Evolutionary conservation across 2,113 vertebrate species (phyloP).

Genomic region (Pelvicachromis taeniatus): DNA sequence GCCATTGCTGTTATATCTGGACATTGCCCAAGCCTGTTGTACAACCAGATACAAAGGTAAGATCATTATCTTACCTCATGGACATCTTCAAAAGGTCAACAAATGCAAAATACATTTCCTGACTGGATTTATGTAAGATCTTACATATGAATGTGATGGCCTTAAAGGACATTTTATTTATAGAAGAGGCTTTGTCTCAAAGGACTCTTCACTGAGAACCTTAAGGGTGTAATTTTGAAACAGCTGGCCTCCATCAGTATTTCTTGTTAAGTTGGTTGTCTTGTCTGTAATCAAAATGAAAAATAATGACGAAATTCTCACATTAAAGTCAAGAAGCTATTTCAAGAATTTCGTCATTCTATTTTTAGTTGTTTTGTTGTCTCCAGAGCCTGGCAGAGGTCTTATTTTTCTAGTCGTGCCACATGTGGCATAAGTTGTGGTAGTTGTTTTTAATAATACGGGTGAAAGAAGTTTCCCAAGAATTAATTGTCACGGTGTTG

Average conservation of each 20-base stretch:
- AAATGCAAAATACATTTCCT: background rate
- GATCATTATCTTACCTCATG: background rate
- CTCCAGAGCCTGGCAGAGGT: background rate
- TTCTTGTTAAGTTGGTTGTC: slow-evolving; percentile 6
- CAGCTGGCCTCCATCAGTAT: slow-evolving; percentile 42
- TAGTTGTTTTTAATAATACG: background rate
- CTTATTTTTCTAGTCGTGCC: background rate
- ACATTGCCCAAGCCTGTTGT: background rate
- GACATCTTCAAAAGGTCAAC: background rate
- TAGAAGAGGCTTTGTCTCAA: background rate
- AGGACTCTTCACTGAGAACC: background rate
- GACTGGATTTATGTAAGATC: slow-evolving; percentile 15
- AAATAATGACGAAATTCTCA: background rate
- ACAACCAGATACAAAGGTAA: background rate
- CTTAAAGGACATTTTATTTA: slow-evolving; percentile 10
- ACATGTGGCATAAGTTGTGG: background rate
- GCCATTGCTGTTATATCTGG: background rate
- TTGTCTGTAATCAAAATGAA: slow-evolving; percentile 35
- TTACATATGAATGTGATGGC: slow-evolving; percentile 1
- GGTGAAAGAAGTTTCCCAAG: background rate
- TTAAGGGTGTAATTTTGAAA: slow-evolving; percentile 12
- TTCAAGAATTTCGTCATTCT: background rate
- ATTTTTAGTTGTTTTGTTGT: slow-evolving; percentile 18
- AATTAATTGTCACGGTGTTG: background rate
- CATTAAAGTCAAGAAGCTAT: background rate